Base-by-base conservation (phyloP, 2,888 invertebrate species). In the Gonocerus acuteangulatus region DNA sequence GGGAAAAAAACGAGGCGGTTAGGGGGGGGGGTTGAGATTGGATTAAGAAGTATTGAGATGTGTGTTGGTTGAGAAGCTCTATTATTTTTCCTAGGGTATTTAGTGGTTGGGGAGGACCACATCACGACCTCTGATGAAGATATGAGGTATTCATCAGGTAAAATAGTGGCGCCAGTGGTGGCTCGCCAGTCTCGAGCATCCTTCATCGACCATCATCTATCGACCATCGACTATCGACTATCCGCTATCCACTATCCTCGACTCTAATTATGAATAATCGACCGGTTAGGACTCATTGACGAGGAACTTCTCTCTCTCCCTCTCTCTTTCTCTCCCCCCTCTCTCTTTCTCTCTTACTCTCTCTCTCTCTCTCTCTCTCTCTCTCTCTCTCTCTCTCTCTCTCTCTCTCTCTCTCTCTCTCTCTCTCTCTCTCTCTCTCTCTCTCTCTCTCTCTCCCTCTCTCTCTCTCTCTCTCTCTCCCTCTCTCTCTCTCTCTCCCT, bases 181-280 rank as follows among this genome's bases (percentile, higher is more conserved):
- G 51, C 27, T 39, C 47, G 62, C 39, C 39, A 56, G 51, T 60
- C 61, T 48, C 57, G 56, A 16, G 45, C 60, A 49, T 22, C 18
- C 57, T 18, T 18, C 18, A 21, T 49, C 16, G 23, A 32, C 21
- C 32, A 44, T 13, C n/a, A 49, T n/a, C n/a, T n/a, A n/a, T n/a
- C n/a, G n/a, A n/a, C 9, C 27, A 27, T 9, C 27, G 4, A 27
- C 27, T 9, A 27, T 27, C 27, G 9, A 27, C 27, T 9, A 27
- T 27, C n/a, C 27, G 27, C 27, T 27, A 27, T 9, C 27, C 27
- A 27, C 27, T 27, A 9, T 27, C 9, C 27, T 9, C 27, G 9
- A 27, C 23, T 48, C 51, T 51, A 51, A 51, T 51, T 51, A 51
- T 51, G 51, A 51, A 51, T 51, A 51, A 51, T 51, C 51, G 51